Evolutionary conservation across 2,888 invertebrate species (phyloP).

Genomic region (Tolmerus cingulatus): DNA sequence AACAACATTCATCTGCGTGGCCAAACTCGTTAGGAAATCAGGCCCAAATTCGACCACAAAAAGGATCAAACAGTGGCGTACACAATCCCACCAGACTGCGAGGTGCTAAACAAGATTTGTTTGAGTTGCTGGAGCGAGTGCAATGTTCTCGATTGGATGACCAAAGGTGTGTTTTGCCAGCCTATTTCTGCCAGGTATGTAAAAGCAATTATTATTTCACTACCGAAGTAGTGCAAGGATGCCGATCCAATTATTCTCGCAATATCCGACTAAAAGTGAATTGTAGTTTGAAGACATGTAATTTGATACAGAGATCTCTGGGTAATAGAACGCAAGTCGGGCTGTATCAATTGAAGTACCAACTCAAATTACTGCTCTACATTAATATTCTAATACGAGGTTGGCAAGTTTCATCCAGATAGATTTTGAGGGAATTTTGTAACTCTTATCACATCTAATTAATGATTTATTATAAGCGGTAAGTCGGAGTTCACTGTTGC

Average conservation of each 20-base stretch:
- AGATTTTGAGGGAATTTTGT: not conserved
- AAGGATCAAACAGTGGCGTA: constrained; percentile 54
- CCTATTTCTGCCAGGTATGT: constrained; percentile 87
- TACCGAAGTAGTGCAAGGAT: not conserved
- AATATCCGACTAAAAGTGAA: not conserved
- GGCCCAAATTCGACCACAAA: constrained; percentile 38
- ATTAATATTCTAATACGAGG: not conserved
- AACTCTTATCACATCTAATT: not conserved
- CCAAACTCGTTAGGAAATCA: constrained; percentile 51
- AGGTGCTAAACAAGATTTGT: constrained; percentile 76
- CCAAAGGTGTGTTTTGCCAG: constrained; percentile 94
- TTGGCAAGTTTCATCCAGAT: not conserved
- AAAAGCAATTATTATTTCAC: not conserved
- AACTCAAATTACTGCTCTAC: not conserved
- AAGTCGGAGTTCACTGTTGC: not conserved
- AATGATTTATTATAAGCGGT: not conserved
- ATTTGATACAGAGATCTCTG: not conserved
- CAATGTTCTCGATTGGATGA: constrained; percentile 96
- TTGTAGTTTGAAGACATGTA: not conserved
- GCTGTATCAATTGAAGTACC: not conserved
- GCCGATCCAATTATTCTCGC: not conserved
- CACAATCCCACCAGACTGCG: constrained; percentile 65
- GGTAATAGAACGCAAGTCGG: not conserved
- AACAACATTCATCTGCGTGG: constrained; percentile 69
- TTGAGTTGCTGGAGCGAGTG: constrained; percentile 92